Evolutionary conservation across 2,113 vertebrate genomes (phyloP), one percentile per base, ranked within the genome.

Genomic region (Rafetus swinhoei): DNA sequence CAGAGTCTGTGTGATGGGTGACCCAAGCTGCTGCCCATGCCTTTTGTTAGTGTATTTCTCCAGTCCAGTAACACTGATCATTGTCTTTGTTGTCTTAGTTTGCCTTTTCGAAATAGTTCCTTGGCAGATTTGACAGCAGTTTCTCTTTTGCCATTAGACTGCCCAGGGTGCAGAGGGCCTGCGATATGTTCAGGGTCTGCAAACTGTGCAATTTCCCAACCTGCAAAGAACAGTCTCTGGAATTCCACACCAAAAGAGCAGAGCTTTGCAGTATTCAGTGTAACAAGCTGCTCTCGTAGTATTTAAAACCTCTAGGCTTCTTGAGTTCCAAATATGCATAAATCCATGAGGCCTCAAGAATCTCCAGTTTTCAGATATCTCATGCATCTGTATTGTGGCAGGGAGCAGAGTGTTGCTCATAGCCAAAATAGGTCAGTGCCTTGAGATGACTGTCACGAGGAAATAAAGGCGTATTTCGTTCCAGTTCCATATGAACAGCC

Each of bases 151-250:
- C 4, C 6, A 1, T 25, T 54, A 72, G 81, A 53, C 3, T 62
- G 85, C 62, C 57, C 6, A 5, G 6, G n/a, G 55, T 11, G 77
- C 9, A 74, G 85, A 87, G 32, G 69, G 87, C 25, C 35, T 16
- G 9, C 12, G 19, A 50, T 0, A 0, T 80, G 9, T 84, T 45
- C 85, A 79, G 79, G 45, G 82, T 11, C 22, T 39, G 8, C 6
- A 12, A 39, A 53, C 7, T 39, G 4, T 5, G 6, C 16, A 3
- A 27, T 62, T 25, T 84, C 24, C 5, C 10, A 77, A 80, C n/a
- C 8, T 35, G 3, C 65, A 72, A 72, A 72, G 32, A 69, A 72
- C n/a, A 84, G 35, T 86, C 22, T 82, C 62, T 15, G 92, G 89
- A 4, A 39, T 84, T 25, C 81, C 59, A 2, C 18, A 19, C 3